phyloP scores from a whole-genome alignment of 1,140 invertebrate genomes.

The Pantala flavescens region DNA sequence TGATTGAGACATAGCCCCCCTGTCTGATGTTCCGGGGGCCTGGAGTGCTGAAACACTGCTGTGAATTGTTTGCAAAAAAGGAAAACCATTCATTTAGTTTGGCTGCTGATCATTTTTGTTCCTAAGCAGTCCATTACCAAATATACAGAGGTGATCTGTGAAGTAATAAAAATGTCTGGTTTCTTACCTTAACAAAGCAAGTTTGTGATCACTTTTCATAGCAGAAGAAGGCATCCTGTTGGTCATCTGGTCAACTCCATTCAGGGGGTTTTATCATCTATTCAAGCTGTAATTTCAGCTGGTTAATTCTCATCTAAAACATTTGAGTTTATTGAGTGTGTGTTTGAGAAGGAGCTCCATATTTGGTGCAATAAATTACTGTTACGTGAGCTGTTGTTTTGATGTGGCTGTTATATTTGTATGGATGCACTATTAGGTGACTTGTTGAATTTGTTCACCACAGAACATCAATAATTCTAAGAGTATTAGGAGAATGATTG shows the following conservation, averaged over 20 bases:
- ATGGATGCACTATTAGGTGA: background rate
- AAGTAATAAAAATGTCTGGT: background rate
- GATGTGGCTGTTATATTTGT: background rate
- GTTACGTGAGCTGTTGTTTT: background rate
- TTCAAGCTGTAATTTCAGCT: too few relatives aligned
- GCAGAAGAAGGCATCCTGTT: background rate
- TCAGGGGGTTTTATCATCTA: background rate
- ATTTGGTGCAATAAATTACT: background rate
- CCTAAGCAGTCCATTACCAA: background rate
- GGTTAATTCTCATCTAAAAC: too few relatives aligned
- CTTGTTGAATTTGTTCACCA: background rate
- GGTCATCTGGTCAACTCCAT: background rate
- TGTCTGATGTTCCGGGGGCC: conserved; percentile 11
- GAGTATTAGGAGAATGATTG: background rate
- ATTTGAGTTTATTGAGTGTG: background rate
- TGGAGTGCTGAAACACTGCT: background rate
- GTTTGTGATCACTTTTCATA: background rate
- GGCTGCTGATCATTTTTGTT: background rate
- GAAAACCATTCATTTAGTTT: background rate
- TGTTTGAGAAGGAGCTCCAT: background rate
- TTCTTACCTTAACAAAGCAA: background rate
- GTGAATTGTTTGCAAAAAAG: background rate
- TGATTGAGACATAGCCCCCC: conserved; percentile 26
- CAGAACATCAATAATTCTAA: background rate
- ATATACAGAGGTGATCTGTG: background rate